Conservation (phyloP, 2,888 invertebrate genomes). For the Periphyllus acericola region DNA sequence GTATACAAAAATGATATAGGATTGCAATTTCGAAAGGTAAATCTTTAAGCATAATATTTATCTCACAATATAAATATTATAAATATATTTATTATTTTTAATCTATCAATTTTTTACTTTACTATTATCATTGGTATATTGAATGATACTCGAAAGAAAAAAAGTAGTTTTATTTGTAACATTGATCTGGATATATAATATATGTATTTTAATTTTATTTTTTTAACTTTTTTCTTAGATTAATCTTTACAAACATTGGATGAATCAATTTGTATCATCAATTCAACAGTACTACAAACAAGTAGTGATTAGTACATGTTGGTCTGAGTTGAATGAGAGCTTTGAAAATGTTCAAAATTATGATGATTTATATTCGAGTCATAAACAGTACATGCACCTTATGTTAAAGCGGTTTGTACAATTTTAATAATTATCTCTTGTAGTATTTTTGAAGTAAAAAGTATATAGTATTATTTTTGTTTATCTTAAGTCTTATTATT, state of each 20-base stretch:
- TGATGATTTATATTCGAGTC: conserved; percentile 27
- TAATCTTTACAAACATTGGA: conserved; percentile 48
- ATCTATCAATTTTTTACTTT: background rate
- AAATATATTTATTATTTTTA: background rate
- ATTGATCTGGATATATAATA: background rate
- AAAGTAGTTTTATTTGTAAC: background rate
- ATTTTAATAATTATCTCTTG: background rate
- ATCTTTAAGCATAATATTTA: background rate
- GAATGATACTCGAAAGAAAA: no score
- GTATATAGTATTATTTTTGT: background rate
- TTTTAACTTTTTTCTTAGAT: conserved; percentile 30
- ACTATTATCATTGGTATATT: no score
- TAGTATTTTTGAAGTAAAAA: background rate
- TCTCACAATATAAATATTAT: background rate
- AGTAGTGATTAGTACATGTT: conserved; percentile 41
- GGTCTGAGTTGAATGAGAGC: conserved; percentile 39
- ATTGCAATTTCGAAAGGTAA: conserved; percentile 50
- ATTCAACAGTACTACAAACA: conserved; percentile 58
- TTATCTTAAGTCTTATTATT: background rate
- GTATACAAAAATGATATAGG: conserved; percentile 42
- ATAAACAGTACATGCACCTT: conserved; percentile 54
- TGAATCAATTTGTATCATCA: conserved; percentile 56
- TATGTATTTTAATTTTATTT: conserved; percentile 8
- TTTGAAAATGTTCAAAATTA: conserved; percentile 41
- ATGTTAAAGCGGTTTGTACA: conserved; percentile 39